Base-by-base conservation (phyloP, 2,797 vertebrate species). In the Microhierax caerulescens region DNA sequence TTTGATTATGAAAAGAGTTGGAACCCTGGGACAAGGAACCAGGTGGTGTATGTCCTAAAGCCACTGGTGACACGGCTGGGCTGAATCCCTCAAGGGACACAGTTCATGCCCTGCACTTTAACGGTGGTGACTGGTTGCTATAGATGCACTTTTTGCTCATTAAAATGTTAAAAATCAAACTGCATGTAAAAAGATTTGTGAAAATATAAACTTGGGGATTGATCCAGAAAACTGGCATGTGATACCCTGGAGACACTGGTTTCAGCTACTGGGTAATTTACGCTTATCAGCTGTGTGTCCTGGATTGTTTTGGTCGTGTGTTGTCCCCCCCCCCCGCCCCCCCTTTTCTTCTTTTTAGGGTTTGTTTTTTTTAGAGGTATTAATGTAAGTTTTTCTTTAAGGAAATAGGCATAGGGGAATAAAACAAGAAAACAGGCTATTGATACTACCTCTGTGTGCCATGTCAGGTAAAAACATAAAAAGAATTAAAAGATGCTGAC, bases 11-110 rank as follows among this genome's bases (percentile, higher is more conserved):
- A 97, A 97, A 97, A 95, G 98, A 97, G 97, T 88, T 95, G 97
- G 98, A 97, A 96, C 93, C 97, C 84, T 83, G 98, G 97, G 98
- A 96, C 90, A 17, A 88, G 98, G 97, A 98, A 96, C 98, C 99
- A 99, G 99, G 99, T 99, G 99, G 99, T 97, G 97, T 97, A 98
- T 98, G 98, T 98, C 99, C 99, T 97, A 97, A 98, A 98, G 99
- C 98, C 98, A 97, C 98, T 98, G 98, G 98, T 98, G 99, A 98
- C 98, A 97, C 97, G 98, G 98, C 98, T 97, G 98, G 97, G 98
- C 98, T 94, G 95, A 93, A 82, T 97, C 98, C 98, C 98, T 88
- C 86, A 5, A 47, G 98, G 98, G 98, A 98, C 97, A 45, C 76
- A 93, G 98, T 99, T 99, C 98, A 98, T 98, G 99, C 98, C 97